phyloP scores from a whole-genome alignment of 2,888 invertebrate genomes.

The Stomorhina lunata region DNA sequence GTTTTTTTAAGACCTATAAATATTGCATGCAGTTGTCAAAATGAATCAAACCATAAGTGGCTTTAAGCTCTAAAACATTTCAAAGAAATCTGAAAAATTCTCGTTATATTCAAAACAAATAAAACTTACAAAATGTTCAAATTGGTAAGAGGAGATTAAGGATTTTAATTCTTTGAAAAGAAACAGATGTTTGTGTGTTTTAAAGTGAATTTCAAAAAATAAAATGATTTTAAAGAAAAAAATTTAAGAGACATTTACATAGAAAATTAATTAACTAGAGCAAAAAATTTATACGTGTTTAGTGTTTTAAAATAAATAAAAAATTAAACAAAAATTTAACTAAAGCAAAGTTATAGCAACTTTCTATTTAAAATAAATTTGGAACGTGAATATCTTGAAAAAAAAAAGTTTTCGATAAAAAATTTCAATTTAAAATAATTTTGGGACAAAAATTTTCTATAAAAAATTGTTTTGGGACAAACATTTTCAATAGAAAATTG shows the following conservation, averaged over 20 bases:
- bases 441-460: too few species aligned
- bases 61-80: constrained; percentile 70
- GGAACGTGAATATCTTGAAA: too few species aligned
- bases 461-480: too few species aligned
- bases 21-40: constrained; percentile 74
- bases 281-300: not conserved
- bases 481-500: too few species aligned
- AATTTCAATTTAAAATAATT: too few species aligned
- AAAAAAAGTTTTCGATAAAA: too few species aligned
- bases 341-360: too few species aligned
- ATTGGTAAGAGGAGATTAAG: constrained; percentile 77
- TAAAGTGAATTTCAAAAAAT: not conserved
- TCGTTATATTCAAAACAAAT: constrained; percentile 37
- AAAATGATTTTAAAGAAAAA: constrained; percentile 43
- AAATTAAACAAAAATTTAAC: too few species aligned
- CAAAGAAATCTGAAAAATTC: constrained; percentile 69
- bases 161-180: not conserved
- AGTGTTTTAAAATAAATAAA: not conserved
- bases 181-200: constrained; percentile 6
- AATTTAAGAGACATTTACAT: constrained; percentile 64
- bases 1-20: constrained; percentile 77
- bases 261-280: not conserved
- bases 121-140: constrained; percentile 78
- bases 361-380: too few species aligned
- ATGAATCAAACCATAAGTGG: constrained; percentile 78